Evolutionary conservation across 2,888 invertebrate species (phyloP), one percentile per base, ranked within the genome.

Genomic region (Homarus gammarus): DNA sequence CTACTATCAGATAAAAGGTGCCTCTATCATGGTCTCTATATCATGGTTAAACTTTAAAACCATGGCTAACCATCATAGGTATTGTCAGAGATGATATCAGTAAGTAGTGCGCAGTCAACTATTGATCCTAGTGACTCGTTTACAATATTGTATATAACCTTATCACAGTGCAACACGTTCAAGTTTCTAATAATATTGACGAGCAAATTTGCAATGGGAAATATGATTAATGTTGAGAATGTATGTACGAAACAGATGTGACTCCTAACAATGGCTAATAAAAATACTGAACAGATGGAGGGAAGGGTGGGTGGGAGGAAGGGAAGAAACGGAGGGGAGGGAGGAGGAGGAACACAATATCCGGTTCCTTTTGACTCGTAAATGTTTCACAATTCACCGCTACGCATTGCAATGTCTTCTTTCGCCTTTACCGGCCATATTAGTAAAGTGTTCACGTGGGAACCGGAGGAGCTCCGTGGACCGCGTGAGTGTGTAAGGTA

Each of bases 201-300:
- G n/a, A n/a, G n/a, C n/a, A n/a, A 31, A 68, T n/a, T 68, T 68
- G 68, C n/a, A 1, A 31, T 68, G 22, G 22, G 2, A 15, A 68
- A 12, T 68, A 31, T 75, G 33, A 40, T 27, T 15, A 8, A 82
- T 72, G 18, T 38, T 73, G 22, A 73, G 73, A 40, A n/a, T 56
- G 27, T 33, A 56, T 31, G 31, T 38, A 78, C 64, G 22, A 49
- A 64, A 5, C 85, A 85, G 85, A 85, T 85, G 77, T 68, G 31
- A 44, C 8, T 5, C 15, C 33, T 22, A 31, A 78, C 68, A 78
- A 78, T 78, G 31, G 86, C 38, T 40, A 64, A 82, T 61, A 82
- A 83, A 87, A 33, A 64, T 64, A 82, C 27, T 36, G 72, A 82
- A 82, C 75, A 87, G 82, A 75, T 75, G 77, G 64, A 82, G 64